Evolutionary conservation across 2,797 vertebrate genomes (phyloP), one percentile per base, ranked within the genome.

Genomic region (Spinus pinus): DNA sequence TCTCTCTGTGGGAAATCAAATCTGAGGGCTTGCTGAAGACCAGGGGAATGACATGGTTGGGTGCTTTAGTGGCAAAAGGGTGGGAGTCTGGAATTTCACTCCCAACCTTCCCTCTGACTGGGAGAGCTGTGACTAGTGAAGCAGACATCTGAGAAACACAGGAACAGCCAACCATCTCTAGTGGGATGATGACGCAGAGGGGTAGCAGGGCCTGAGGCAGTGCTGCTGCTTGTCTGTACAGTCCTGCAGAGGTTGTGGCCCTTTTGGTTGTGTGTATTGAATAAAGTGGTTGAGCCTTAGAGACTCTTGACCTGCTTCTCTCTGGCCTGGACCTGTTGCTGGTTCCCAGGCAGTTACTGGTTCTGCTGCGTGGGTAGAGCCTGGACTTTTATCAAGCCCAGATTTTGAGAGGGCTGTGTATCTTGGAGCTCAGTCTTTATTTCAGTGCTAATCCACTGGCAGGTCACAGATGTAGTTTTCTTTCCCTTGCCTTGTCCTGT

Each of bases 1-100:
- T 41, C 24, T 37, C 1, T 6, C 18, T 0, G 0, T 12, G 7
- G 21, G 3, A 31, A 8, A 18, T 73, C 44, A 56, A 4, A 62
- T 16, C 28, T 41, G 41, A 70, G 14, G 30, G 69, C 30, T 51
- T 83, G 60, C n/a, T 86, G 73, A 73, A 80, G 46, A 42, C 12
- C 6, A 35, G 35, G 14, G 27, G 4, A 67, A 46, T 51, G 58
- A 31, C 24, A 44, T 15, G 69, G 33, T 22, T 66, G 42, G 18
- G 24, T 56, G 53, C 30, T 74, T 74, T 53, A 71, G 22, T 2
- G 15, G 67, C 7, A 86, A 64, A 69, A 33, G 17, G 7, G 27
- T 39, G 17, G 21, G 24, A 86, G 50, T 21, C 50, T 71, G 51
- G 41, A 37, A 75, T 70, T 70, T 88, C 33, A 35, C 24, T 51